Evolutionary conservation across 2,113 vertebrate species (phyloP), one percentile per base, ranked within the genome.

Genomic region (Panurus biarmicus): DNA sequence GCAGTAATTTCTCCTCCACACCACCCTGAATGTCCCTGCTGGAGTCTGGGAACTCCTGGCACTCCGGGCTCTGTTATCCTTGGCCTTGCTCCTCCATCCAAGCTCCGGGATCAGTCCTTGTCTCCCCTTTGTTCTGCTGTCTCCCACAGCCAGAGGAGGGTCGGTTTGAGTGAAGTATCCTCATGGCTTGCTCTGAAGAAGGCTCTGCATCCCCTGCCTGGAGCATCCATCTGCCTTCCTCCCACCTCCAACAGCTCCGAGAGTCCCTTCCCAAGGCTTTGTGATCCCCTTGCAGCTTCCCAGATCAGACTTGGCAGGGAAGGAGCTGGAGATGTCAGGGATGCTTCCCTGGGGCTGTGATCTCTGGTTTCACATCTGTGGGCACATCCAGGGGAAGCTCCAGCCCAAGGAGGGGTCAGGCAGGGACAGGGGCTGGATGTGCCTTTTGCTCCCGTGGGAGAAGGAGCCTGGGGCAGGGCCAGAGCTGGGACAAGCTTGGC

Each of bases 371-470:
- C 66, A 17, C 28, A 17, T 33, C 87, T 23, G 7, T n/a, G 60
- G 11, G 14, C 14, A 15, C 45, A 9, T 48, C 42, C 83, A 47
- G 45, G 65, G 61, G 38, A 8, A 54, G 69, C 50, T 33, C 12
- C 74, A 42, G 40, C 9, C 33, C 44, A 16, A 4, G 2, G 71
- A 50, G 45, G 20, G 21, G 31, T 13, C 1, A 0, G 35, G 15
- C 0, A 13, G 50, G 56, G n/a, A 38, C 1, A 0, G 28, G n/a
- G 0, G 4, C 11, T 61, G 71, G 42, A 67, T 24, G 45, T 4
- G n/a, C 14, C 57, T 62, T 26, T 29, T 57, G 16, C 9, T 75
- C 29, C 51, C 1, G 0, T 14, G 50, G 56, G 70, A 74, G 74
- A 44, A 87, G 66, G 56, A 65, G 35, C 40, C 1, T 44, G 42